Evolutionary conservation across 2,888 invertebrate genomes (phyloP), one percentile per base, ranked within the genome.

Genomic region (Sarcophaga carnaria): DNA sequence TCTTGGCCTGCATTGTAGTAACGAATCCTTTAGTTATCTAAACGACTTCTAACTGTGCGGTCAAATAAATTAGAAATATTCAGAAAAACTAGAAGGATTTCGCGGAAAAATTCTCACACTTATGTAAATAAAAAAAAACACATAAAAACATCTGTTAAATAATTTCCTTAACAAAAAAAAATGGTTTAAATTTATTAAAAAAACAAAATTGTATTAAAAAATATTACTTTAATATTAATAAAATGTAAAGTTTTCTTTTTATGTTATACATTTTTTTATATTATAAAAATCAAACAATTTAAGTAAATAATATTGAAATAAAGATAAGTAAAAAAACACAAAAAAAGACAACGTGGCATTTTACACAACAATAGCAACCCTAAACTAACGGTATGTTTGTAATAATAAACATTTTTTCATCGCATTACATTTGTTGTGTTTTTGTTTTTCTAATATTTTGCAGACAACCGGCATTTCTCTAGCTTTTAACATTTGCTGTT

Each of bases 331-430:
- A 54, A 14, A 63, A n/a, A 47, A 20, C 20, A n/a, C 47, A 22
- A n/a, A 82, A 63, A 82, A 79, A 45, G 4, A 75, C 69, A 80
- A 83, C 77, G 85, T 85, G 69, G 85, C 85, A 49, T 74, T 74
- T 62, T 14, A 72, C 11, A 22, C 59, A 60, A 76, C 67, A 77
- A 66, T 45, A 76, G 20, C 60, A 69, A 64, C 25, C 25, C 45
- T 54, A 47, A 75, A 49, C 20, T 62, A 81, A 63, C 62, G 49
- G 62, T 49, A 69, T 49, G 54, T 64, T 17, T 54, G 8, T 10
- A 22, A 25, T 60, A 20, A 49, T 0, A 5, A 54, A 54, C 6
- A 45, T 10, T 17, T 6, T 47, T 20, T 14, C 17, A 54, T 54
- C n/a, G 11, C 22, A 17, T 54, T 54, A 49, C 14, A n/a, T 71